Evolutionary conservation across 2,113 vertebrate species (phyloP).

Genomic region (Cichladusa arquata): DNA sequence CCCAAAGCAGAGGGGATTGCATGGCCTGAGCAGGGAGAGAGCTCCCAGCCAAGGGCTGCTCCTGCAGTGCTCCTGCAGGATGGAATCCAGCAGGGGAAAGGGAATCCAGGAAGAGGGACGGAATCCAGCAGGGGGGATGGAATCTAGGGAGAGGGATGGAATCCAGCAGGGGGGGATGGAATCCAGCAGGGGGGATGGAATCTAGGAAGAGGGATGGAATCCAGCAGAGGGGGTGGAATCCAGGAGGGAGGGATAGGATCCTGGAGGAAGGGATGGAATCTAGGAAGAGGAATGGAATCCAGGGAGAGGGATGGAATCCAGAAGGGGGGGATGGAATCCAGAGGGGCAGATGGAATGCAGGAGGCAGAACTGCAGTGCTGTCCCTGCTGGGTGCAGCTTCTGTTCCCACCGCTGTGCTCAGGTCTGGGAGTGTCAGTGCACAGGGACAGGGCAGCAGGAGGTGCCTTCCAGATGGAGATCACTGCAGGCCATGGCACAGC

Average conservation of each 20-base stretch:
- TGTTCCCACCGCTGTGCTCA: rapidly evolving
- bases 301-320: too few relatives aligned
- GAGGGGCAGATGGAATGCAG: not conserved
- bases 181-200: not conserved
- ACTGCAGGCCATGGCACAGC: not conserved
- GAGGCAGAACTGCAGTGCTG: not conserved
- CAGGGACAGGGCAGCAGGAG: not conserved
- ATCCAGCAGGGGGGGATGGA: rapidly evolving
- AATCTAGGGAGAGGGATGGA: not conserved
- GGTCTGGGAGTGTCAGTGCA: not conserved
- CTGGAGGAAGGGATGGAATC: too few relatives aligned
- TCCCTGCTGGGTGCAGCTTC: not conserved
- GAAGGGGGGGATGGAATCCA: too few relatives aligned
- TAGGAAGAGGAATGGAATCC: not conserved
- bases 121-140: too few relatives aligned
- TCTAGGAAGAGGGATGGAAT: too few relatives aligned
- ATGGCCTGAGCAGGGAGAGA: rapidly evolving
- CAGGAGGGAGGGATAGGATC: too few relatives aligned
- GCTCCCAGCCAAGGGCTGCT: not conserved
- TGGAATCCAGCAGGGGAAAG: not conserved
- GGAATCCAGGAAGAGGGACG: too few relatives aligned
- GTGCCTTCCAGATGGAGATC: not conserved
- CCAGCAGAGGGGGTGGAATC: too few relatives aligned
- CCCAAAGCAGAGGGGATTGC: rapidly evolving
- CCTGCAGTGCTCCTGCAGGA: not conserved